Percentiles rank a stretch among this genome's conserved stretches.
phyloP scores from a whole-genome alignment of 2,797 vertebrate species.

The Falco novaeseelandiae region DNA sequence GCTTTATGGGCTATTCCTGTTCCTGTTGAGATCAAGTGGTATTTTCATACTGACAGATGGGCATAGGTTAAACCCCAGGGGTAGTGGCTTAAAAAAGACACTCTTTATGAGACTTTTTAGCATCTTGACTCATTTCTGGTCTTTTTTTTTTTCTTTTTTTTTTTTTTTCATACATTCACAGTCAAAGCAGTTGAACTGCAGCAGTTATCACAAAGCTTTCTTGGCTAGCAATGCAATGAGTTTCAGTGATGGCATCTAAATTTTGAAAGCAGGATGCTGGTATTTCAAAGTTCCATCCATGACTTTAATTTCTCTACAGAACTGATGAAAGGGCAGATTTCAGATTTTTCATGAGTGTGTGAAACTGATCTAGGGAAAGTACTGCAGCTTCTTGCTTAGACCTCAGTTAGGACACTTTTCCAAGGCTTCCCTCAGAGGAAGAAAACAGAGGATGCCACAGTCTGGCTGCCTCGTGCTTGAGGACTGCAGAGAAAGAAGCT shows the following conservation, averaged over 20 bases:
- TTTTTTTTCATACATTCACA: background rate
- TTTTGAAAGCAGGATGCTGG: slow-evolving; percentile 5
- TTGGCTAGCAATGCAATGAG: background rate
- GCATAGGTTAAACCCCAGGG: slow-evolving; percentile 33
- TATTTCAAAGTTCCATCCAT: background rate
- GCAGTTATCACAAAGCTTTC: slow-evolving; percentile 12
- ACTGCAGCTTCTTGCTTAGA: background rate
- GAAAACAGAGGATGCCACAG: background rate
- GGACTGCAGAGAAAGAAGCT: background rate
- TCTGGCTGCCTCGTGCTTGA: background rate
- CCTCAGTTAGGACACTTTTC: background rate
- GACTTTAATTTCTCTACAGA: background rate
- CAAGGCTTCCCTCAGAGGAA: background rate
- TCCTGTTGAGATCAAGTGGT: slow-evolving; percentile 26
- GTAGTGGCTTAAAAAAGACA: background rate
- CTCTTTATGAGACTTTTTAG: slow-evolving; percentile 30
- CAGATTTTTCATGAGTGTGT: background rate
- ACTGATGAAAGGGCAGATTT: background rate
- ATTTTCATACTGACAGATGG: slow-evolving; percentile 35
- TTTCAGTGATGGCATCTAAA: slow-evolving; percentile 19
- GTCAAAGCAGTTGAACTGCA: background rate
- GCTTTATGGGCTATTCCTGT: background rate
- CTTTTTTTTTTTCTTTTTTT: background rate
- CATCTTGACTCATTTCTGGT: slow-evolving; percentile 22
- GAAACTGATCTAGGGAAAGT: background rate